Conservation (phyloP, 2,797 vertebrate genomes). For the Poecilia velifera region DNA sequence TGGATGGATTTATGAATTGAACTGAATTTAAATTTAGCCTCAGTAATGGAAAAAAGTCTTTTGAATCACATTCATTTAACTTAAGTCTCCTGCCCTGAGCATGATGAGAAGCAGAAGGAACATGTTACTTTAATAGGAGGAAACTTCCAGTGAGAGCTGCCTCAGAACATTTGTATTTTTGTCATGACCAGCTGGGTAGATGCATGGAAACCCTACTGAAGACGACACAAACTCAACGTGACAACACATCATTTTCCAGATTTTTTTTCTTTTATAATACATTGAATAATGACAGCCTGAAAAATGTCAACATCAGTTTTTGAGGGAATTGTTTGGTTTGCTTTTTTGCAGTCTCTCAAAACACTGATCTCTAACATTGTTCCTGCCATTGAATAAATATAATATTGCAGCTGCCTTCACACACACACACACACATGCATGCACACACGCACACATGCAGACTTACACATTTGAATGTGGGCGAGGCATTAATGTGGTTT, state of each 20-base stretch:
- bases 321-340: background rate
- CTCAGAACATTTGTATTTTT: background rate
- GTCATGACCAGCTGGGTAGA: background rate
- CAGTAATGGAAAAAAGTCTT: background rate
- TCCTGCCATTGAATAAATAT: slow-evolving; percentile 13
- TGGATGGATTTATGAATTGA: too few species aligned
- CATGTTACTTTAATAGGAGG: background rate
- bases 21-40: background rate
- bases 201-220: background rate
- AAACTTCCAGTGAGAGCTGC: background rate
- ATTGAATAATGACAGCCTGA: background rate
- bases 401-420: slow-evolving; percentile 20
- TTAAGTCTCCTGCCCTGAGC: background rate
- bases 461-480: slow-evolving; percentile 20
- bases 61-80: background rate
- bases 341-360: background rate
- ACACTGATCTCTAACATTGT: background rate
- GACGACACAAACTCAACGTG: background rate
- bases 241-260: background rate
- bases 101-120: background rate
- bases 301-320: background rate
- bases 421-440: background rate
- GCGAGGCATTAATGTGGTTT: slow-evolving; percentile 54
- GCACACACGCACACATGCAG: slow-evolving; percentile 17
- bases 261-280: background rate